These are phyloP conservation scores for Solenodon paradoxus DNA, from an alignment of 2,113 vertebrate genomes.

Conservation along the genomic window DNA sequence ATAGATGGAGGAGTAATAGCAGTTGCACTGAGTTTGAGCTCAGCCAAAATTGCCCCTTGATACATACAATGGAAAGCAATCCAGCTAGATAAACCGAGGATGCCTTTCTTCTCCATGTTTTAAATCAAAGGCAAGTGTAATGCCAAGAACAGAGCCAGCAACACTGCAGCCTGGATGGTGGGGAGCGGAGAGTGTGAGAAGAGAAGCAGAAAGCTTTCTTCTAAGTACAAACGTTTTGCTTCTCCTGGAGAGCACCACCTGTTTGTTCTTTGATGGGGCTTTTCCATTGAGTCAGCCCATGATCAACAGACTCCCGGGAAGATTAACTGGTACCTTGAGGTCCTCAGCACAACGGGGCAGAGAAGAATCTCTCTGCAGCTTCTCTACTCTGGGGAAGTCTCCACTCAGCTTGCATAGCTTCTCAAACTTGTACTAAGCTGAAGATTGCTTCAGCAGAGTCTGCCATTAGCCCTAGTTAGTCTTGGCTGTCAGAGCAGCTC, in stretches of 20 bases:
- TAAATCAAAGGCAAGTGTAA: accelerated
- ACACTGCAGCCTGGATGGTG: accelerated
- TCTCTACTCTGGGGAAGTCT: neutral
- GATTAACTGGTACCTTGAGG: neutral
- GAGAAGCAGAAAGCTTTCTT: neutral
- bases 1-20: neutral
- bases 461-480: neutral
- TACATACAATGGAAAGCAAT: neutral
- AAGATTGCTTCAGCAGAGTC: neutral
- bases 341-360: neutral
- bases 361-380: neutral
- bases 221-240: neutral
- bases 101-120: neutral
- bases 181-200: neutral
- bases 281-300: neutral
- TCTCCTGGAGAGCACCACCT: neutral
- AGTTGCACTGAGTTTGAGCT: neutral
- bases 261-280: conserved; percentile 30
- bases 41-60: neutral
- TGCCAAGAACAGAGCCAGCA: neutral
- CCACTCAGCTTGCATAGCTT: neutral
- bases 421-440: neutral
- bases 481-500: neutral
- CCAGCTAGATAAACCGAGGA: too few relatives aligned
- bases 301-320: conserved; percentile 20